Conservation (phyloP, 2,797 vertebrate genomes). For the Clamator glandarius region DNA sequence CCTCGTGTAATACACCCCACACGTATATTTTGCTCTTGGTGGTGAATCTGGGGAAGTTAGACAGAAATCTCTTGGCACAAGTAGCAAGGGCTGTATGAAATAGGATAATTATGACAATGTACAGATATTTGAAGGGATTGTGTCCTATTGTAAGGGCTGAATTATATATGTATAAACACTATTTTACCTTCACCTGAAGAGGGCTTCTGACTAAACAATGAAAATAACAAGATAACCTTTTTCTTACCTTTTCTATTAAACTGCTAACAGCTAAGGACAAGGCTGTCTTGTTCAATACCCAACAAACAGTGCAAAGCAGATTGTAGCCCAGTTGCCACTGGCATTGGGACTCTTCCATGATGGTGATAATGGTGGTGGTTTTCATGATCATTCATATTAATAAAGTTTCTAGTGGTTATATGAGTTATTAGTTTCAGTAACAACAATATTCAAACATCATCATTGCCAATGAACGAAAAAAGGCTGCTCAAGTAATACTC, state of each 20-base stretch:
- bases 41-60: neutral
- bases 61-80: neutral
- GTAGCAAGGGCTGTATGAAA: neutral
- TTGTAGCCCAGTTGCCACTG: neutral
- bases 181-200: neutral
- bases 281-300: neutral
- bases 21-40: neutral
- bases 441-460: neutral
- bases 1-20: neutral
- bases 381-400: neutral
- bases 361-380: neutral
- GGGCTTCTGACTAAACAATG: neutral
- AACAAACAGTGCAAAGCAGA: neutral
- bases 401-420: neutral
- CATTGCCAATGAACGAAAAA: neutral
- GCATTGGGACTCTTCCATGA: neutral
- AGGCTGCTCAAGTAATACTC: neutral
- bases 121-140: neutral
- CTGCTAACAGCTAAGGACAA: neutral
- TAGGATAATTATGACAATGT: neutral
- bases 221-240: neutral
- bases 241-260: neutral
- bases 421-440: neutral
- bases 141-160: neutral
- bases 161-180: neutral